Percentiles rank a stretch among this genome's conserved stretches.
These are phyloP conservation scores for Nomada ferruginata DNA, from an alignment of 2,888 invertebrate species.

Conservation along the genomic window DNA sequence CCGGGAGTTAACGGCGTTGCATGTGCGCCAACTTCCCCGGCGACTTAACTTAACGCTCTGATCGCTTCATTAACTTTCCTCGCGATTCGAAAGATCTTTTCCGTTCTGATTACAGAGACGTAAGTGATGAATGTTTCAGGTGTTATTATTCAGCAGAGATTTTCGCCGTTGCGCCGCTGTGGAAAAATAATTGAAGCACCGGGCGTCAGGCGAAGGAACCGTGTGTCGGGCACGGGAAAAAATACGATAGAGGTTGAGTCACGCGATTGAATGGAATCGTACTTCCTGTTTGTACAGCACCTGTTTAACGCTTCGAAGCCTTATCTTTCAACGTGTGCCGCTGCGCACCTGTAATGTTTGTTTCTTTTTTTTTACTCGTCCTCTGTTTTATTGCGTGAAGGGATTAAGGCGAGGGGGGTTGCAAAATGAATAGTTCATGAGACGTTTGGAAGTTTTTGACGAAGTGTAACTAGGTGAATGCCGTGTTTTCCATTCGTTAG, in stretches of 20 bases:
- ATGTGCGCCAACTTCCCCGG: not conserved
- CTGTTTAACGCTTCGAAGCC: slow-evolving; percentile 2
- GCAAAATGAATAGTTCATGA: slow-evolving; percentile 26
- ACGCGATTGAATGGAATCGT: slow-evolving; percentile 18
- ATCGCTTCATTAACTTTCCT: slow-evolving; percentile 4
- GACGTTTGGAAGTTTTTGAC: not conserved
- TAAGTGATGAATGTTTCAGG: not conserved
- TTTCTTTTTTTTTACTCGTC: not conserved
- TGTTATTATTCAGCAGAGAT: not conserved
- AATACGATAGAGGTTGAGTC: not conserved
- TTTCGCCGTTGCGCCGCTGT: not conserved
- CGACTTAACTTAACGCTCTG: not conserved
- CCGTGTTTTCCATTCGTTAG: not conserved
- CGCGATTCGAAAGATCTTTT: not conserved
- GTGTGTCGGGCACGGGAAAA: not conserved
- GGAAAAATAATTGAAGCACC: not conserved
- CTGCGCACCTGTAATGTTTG: not conserved
- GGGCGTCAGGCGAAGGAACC: not conserved
- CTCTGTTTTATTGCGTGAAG: not conserved
- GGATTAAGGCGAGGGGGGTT: not conserved
- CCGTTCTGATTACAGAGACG: not conserved
- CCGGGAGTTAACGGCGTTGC: not conserved
- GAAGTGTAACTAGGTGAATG: not conserved
- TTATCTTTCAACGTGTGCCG: slow-evolving; percentile 2
- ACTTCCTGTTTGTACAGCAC: slow-evolving; percentile 8